These are phyloP conservation scores for Caenorhabditis sulstoni DNA, from an alignment of 2,888 invertebrate species.

Conservation along the genomic window DNA sequence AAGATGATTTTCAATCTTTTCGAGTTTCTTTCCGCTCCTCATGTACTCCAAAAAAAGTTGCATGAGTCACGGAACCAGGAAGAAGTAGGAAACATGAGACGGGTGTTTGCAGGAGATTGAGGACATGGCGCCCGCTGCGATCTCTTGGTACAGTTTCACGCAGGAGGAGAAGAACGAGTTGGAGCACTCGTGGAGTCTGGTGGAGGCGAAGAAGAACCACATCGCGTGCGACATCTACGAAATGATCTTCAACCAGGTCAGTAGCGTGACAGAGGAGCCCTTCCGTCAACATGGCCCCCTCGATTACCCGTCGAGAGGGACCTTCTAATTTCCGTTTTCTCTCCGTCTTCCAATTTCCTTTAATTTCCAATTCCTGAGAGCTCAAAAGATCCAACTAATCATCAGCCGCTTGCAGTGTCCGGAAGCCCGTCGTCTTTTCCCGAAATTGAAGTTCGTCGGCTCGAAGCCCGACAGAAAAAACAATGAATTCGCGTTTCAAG, in stretches of 20 bases:
- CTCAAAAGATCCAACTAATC: conserved; percentile 17
- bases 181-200: conserved; percentile 62
- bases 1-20: conserved; percentile 47
- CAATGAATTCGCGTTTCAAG: conserved; percentile 76
- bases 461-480: conserved; percentile 70
- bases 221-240: conserved; percentile 73
- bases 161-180: conserved; percentile 69
- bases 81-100: neutral
- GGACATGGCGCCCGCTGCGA: conserved; percentile 57
- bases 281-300: conserved; percentile 25
- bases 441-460: conserved; percentile 71
- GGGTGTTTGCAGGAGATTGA: conserved; percentile 50
- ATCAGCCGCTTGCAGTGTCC: conserved; percentile 67
- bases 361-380: conserved; percentile 16
- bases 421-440: conserved; percentile 71
- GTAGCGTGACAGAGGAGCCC: conserved; percentile 4
- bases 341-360: conserved; percentile 34
- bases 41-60: conserved; percentile 33
- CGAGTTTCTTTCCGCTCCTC: conserved; percentile 16
- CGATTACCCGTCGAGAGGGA: conserved; percentile 10
- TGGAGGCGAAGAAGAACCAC: conserved; percentile 65
- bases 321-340: conserved; percentile 30
- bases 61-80: conserved; percentile 49
- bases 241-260: conserved; percentile 78
- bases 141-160: conserved; percentile 68